Evolutionary conservation across 2,113 vertebrate genomes (phyloP).

Genomic region (Actenoides hombroni): DNA sequence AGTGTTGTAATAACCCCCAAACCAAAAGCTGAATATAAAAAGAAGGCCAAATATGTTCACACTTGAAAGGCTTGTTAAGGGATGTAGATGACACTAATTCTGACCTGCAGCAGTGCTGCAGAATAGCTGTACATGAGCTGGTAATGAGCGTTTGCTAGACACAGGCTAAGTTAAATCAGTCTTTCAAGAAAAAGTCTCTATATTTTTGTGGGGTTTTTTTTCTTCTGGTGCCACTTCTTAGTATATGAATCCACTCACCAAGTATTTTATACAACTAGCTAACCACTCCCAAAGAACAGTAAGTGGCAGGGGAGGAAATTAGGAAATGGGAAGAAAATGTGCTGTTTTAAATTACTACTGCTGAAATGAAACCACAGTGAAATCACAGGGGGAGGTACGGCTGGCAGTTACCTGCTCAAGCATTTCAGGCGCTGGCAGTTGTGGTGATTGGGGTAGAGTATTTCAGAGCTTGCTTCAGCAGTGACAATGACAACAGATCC

Average conservation of each 20-base stretch:
- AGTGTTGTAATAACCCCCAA: neutral
- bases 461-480: slow-evolving; percentile 82
- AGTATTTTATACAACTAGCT: neutral
- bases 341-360: neutral
- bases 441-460: slow-evolving; percentile 89
- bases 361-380: neutral
- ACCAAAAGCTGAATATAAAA: slow-evolving; percentile 12
- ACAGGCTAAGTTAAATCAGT: slow-evolving; percentile 6
- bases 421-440: slow-evolving; percentile 82
- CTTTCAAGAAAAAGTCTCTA: neutral
- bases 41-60: neutral
- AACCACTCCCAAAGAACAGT: neutral
- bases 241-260: neutral
- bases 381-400: neutral
- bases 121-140: neutral
- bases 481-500: slow-evolving; percentile 84
- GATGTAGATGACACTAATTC: slow-evolving; percentile 29
- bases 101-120: neutral
- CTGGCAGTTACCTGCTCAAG: slow-evolving; percentile 75
- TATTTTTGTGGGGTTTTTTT: neutral
- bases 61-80: slow-evolving; percentile 1
- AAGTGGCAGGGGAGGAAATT: neutral
- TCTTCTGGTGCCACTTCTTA: neutral
- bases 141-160: slow-evolving; percentile 18
- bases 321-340: neutral